Evolutionary conservation across 2,113 vertebrate genomes (phyloP), one percentile per base, ranked within the genome.

Genomic region (Suncus etruscus): DNA sequence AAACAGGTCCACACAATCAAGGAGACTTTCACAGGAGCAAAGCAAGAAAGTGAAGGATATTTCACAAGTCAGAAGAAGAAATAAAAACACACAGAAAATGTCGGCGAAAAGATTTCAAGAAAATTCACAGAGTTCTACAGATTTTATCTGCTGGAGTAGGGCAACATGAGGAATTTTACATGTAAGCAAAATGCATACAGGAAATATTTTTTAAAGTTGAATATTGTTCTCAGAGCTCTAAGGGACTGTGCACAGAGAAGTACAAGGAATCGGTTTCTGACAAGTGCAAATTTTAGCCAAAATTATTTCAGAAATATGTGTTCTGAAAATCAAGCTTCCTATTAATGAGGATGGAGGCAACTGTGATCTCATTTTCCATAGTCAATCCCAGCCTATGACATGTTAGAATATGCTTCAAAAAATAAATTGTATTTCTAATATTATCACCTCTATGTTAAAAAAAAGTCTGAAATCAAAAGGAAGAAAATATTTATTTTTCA

Each of bases 401-500:
- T 83, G 96, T 51, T 65, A 85, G 66, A 93, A 75, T 79, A 11
- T 69, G 16, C 32, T 94, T 87, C 80, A 29, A 73, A 92, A 88
- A 94, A 91, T 76, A 94, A 94, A 89, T 69, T 89, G 80, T 50
- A 24, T 86, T 93, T 94, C 88, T 48, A 93, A 80, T 77, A 80
- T 65, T 93, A 70, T 90, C 92, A 93, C 88, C 32, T 84, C 86
- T 58, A 77, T 54, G 16, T 91, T 89, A 27, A 84, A 94, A 39
- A 39, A 95, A 87, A 72, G 20, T 39, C 18, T 74, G 79, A 72
- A 50, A 94, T 94, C 9, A 81, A 95, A 91, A 66, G 58, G 86
- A 87, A 12, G 29, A 96, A 97, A 95, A 89, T 95, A 96, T 97
- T 97, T 97, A 32, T 96, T 97, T 97, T 54, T 97, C 90, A 96